phyloP scores from a whole-genome alignment of 2,113 vertebrate genomes.

The Oreocharis arfaki region DNA sequence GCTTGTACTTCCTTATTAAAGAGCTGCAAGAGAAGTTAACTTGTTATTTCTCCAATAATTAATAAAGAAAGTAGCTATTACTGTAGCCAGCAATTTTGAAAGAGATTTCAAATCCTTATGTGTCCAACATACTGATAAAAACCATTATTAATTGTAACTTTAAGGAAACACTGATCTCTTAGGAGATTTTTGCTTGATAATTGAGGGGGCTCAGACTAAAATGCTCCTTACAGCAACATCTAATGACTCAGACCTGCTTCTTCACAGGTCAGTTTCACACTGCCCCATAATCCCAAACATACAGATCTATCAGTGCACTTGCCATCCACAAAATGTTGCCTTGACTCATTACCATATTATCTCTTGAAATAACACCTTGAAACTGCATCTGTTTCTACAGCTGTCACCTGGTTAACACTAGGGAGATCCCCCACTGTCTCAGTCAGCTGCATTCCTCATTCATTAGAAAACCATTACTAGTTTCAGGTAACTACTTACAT shows the following conservation, averaged over 20 bases:
- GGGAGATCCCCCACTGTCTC: neutral
- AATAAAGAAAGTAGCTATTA: neutral
- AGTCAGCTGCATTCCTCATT: neutral
- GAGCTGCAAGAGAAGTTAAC: neutral
- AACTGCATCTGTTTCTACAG: neutral
- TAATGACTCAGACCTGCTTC: neutral
- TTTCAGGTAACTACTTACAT: neutral
- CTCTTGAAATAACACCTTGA: neutral
- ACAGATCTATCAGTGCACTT: neutral
- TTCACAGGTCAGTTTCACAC: neutral
- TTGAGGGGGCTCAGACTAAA: neutral
- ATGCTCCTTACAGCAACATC: neutral
- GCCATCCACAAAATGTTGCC: neutral
- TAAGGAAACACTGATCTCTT: neutral
- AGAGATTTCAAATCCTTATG: neutral
- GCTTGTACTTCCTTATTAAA: constrained; percentile 27
- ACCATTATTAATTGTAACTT: neutral
- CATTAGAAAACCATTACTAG: neutral
- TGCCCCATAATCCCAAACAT: neutral
- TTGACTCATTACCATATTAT: neutral
- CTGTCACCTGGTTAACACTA: neutral
- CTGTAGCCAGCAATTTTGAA: neutral
- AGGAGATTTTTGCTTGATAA: neutral
- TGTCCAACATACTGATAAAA: neutral
- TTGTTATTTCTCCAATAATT: neutral